A percentile compares a stretch with the other conserved stretches of the same genome.
Evolutionary conservation across 2,797 vertebrate species (phyloP).

Genomic region (Austrolebias charrua): DNA sequence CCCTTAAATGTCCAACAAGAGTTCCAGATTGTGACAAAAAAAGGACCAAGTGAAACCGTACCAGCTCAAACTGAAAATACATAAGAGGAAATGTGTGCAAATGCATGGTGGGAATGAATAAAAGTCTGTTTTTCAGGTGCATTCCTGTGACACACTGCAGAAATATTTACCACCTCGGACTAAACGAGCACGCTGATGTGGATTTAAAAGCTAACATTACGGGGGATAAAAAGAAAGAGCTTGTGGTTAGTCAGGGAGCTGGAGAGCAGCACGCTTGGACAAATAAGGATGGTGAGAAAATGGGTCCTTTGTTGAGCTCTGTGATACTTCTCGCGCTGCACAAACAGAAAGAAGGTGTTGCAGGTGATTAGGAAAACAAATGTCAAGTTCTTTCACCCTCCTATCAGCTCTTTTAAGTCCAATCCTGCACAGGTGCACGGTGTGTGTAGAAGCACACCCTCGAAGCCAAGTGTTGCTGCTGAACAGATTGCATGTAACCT

Average conservation of each 20-base stretch:
- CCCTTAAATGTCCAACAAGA: not conserved
- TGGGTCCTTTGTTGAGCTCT: slow-evolving; percentile 64
- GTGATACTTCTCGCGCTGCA: slow-evolving; percentile 63
- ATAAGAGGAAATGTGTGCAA: slow-evolving; percentile 24
- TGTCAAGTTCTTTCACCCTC: slow-evolving; percentile 70
- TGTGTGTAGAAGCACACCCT: slow-evolving; percentile 27
- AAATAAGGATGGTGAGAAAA: slow-evolving; percentile 66
- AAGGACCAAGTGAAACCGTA: slow-evolving; percentile 7
- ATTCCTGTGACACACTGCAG: slow-evolving; percentile 30
- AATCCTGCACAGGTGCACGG: slow-evolving; percentile 57
- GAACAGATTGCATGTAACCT: slow-evolving; percentile 26
- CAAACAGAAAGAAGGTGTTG: slow-evolving; percentile 66
- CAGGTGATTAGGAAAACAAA: slow-evolving; percentile 73
- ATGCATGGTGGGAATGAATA: slow-evolving; percentile 5
- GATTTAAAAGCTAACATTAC: slow-evolving; percentile 67
- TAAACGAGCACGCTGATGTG: slow-evolving; percentile 68
- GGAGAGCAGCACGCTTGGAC: slow-evolving; percentile 58
- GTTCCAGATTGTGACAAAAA: not conserved
- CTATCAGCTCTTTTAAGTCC: slow-evolving; percentile 61
- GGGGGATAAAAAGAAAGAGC: slow-evolving; percentile 68
- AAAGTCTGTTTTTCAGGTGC: slow-evolving; percentile 7
- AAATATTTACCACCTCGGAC: slow-evolving; percentile 69
- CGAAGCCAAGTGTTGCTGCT: slow-evolving; percentile 15
- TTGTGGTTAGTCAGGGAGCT: slow-evolving; percentile 67
- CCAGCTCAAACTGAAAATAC: slow-evolving; percentile 21